Percentiles rank a stretch among this genome's conserved stretches.
phyloP scores from a whole-genome alignment of 2,797 vertebrate species.

The Buceros bicornis region DNA sequence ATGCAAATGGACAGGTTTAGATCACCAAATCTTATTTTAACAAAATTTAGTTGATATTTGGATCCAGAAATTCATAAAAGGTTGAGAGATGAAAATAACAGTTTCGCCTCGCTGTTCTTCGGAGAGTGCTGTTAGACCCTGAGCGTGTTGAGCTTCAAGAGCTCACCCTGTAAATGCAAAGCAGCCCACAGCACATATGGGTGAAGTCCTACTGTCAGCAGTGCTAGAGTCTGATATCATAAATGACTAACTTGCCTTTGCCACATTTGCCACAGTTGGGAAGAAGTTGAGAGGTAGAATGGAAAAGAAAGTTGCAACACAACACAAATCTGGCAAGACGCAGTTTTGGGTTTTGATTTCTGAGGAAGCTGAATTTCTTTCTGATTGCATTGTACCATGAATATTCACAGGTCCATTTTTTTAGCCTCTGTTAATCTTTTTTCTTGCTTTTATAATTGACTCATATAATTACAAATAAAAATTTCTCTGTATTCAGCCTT shows the following conservation, averaged over 20 bases:
- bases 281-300: neutral
- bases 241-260: neutral
- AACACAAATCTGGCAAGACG: neutral
- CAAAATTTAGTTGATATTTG: neutral
- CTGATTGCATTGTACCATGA: neutral
- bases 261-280: neutral
- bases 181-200: neutral
- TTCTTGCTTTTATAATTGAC: neutral
- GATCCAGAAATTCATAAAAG: neutral
- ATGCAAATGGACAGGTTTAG: neutral
- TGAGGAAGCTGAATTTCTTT: neutral
- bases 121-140: neutral
- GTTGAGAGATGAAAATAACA: neutral
- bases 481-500: conserved; percentile 1
- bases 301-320: neutral
- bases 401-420: neutral
- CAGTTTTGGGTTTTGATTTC: neutral
- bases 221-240: neutral
- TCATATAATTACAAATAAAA: neutral
- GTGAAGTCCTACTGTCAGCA: neutral
- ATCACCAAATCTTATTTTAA: neutral
- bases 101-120: neutral
- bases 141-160: neutral
- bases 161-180: neutral
- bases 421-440: neutral